Base-by-base conservation (phyloP, 2,797 vertebrate species). In the Thamnophis elegans region DNA sequence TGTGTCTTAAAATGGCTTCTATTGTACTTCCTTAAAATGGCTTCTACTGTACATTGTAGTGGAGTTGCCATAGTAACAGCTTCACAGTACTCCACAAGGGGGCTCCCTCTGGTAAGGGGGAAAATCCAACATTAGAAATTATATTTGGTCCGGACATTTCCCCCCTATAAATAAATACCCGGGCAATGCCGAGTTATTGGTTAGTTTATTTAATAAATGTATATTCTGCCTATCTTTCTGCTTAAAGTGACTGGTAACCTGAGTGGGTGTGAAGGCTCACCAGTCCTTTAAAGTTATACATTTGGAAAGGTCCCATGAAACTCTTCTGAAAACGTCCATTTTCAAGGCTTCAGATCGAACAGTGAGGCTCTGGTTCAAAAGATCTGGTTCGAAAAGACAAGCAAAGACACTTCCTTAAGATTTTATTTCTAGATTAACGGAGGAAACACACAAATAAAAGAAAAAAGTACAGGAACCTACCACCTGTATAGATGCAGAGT, bases 301-400 rank as follows among this genome's bases (percentile, higher is more conserved):
- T 51, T 87, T 55, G 22, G 16, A 20, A 60, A 82, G 13, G 4
- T 32, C 16, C 53, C 47, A 86, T 4, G 18, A 54, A n/a, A 5
- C 18, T 87, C 12, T 10, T 58, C 51, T 25, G 18, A 51, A 32
- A 55, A 3, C 5, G 47, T 9, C 65, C 47, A 13, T 53, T 53
- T 65, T 10, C 60, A 7, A 18, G 2, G 36, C 42, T 26, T 60
- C 59, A 62, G 42, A 53, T 60, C 28, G 53, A 7, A 6, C 12
- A 26, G 3, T 22, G 11, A 51, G 3, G 56, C 5, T 53, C 2
- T 60, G 9, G 25, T 60, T 60, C 25, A 60, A 93, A 91, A 88
- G 68, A 86, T 91, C 92, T 93, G 89, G 47, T 86, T 82, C 42
- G 1, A 51, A 85, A 85, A 93, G 86, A 93, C 91, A 91, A 93